Conservation (phyloP, 2,113 vertebrate genomes). For the Chitala chitala region DNA sequence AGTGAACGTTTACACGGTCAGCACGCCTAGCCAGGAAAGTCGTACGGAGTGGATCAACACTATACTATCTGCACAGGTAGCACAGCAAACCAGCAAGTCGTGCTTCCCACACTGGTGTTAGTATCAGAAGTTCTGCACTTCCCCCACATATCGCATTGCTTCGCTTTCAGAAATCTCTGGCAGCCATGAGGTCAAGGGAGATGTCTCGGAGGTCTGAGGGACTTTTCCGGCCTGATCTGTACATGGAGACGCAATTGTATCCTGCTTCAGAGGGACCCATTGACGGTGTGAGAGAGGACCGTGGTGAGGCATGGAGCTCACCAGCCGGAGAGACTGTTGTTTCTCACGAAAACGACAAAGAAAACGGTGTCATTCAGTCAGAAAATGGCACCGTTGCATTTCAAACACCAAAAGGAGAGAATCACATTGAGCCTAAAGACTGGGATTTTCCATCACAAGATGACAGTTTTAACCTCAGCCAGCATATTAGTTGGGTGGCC, state of each 20-base stretch:
- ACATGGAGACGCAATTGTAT: slow-evolving; percentile 19
- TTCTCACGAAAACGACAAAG: slow-evolving; percentile 22
- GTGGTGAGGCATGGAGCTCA: slow-evolving; percentile 18
- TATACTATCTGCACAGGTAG: slow-evolving; percentile 57
- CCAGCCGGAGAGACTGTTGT: neutral
- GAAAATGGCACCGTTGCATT: slow-evolving; percentile 34
- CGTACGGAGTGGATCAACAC: slow-evolving; percentile 55
- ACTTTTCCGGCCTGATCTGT: slow-evolving; percentile 27
- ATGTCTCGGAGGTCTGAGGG: slow-evolving; percentile 28
- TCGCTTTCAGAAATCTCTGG: slow-evolving; percentile 48
- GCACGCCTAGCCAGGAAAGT: slow-evolving; percentile 47
- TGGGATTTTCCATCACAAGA: neutral
- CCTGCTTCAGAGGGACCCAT: neutral
- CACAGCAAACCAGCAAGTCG: neutral
- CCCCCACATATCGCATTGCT: neutral
- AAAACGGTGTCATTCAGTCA: neutral
- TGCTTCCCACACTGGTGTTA: neutral
- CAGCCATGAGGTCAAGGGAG: slow-evolving; percentile 42
- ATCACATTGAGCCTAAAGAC: neutral
- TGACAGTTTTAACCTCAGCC: neutral
- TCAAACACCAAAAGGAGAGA: neutral
- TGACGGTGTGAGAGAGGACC: slow-evolving; percentile 11
- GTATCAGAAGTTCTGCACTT: neutral
- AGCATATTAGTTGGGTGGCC: neutral
- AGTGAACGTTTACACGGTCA: slow-evolving; percentile 55